Conservation (phyloP, 2,888 invertebrate species). For the Notodonta dromedarius region DNA sequence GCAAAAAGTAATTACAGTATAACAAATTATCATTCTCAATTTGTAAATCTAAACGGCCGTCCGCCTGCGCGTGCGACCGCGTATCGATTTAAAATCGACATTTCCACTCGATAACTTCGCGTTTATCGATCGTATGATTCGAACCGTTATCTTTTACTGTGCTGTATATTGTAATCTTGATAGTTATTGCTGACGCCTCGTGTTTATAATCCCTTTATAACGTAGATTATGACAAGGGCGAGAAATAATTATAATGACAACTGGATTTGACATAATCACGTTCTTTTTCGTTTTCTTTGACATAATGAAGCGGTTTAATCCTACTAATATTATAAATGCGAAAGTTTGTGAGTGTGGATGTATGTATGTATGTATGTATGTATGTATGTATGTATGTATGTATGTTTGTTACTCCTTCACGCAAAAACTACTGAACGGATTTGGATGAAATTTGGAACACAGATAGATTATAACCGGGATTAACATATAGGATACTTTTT, state of each 20-base stretch:
- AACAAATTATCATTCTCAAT: background rate
- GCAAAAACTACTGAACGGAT: too few relatives aligned
- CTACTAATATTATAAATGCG: too few relatives aligned
- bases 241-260: background rate
- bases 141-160: slow-evolving; percentile 4
- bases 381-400: too few relatives aligned
- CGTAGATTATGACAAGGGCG: background rate
- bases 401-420: too few relatives aligned
- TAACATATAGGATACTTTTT: too few relatives aligned
- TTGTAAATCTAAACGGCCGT: background rate
- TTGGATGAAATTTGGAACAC: too few relatives aligned
- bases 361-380: too few relatives aligned
- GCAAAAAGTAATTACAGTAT: background rate
- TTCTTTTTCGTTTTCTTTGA: too few relatives aligned
- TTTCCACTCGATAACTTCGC: slow-evolving; percentile 3
- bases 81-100: background rate
- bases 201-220: background rate
- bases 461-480: too few relatives aligned
- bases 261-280: too few relatives aligned
- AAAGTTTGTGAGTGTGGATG: too few relatives aligned
- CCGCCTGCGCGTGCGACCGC: background rate
- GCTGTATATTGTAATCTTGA: background rate
- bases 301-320: too few relatives aligned
- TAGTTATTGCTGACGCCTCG: background rate
- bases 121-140: slow-evolving; percentile 10